These are phyloP conservation scores for Metalampra italica DNA, from an alignment of 2,888 invertebrate species.

Conservation along the genomic window DNA sequence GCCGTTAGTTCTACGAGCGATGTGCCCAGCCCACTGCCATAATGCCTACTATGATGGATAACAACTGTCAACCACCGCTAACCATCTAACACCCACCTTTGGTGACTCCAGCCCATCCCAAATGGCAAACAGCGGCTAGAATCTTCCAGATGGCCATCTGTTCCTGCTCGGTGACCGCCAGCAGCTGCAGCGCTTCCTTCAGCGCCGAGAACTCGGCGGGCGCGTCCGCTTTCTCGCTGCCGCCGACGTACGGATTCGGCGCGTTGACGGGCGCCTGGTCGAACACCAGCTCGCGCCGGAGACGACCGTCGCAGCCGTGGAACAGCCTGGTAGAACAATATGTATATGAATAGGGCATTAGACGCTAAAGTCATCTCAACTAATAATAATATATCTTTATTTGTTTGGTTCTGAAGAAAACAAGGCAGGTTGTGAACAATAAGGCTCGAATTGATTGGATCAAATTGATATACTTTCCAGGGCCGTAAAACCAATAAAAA, in stretches of 20 bases:
- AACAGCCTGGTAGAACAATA: constrained; percentile 78
- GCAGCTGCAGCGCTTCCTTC: constrained; percentile 84
- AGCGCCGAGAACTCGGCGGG: constrained; percentile 90
- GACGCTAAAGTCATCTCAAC: too few relatives aligned
- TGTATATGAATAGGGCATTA: too few relatives aligned
- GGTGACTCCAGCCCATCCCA: constrained; percentile 91
- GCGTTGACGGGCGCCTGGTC: constrained; percentile 79
- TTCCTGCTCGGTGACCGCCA: constrained; percentile 88
- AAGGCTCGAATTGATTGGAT: too few relatives aligned
- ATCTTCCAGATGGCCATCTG: constrained; percentile 91
- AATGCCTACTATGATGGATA: too few relatives aligned
- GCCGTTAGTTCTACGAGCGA: too few relatives aligned
- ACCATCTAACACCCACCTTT: constrained; percentile 72
- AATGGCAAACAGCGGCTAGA: constrained; percentile 95
- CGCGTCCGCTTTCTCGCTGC: constrained; percentile 89
- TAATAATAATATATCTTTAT: too few relatives aligned
- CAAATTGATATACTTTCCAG: too few relatives aligned
- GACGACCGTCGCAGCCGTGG: constrained; percentile 89
- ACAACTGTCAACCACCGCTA: too few relatives aligned
- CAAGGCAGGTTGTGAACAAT: too few relatives aligned
- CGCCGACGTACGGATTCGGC: constrained; percentile 87
- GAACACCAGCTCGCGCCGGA: constrained; percentile 90
- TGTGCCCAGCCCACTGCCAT: too few relatives aligned
- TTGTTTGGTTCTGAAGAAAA: too few relatives aligned
- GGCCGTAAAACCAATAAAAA: too few relatives aligned